These are phyloP conservation scores for Heterochromis multidens DNA, from an alignment of 2,113 vertebrate genomes.

Conservation along the genomic window DNA sequence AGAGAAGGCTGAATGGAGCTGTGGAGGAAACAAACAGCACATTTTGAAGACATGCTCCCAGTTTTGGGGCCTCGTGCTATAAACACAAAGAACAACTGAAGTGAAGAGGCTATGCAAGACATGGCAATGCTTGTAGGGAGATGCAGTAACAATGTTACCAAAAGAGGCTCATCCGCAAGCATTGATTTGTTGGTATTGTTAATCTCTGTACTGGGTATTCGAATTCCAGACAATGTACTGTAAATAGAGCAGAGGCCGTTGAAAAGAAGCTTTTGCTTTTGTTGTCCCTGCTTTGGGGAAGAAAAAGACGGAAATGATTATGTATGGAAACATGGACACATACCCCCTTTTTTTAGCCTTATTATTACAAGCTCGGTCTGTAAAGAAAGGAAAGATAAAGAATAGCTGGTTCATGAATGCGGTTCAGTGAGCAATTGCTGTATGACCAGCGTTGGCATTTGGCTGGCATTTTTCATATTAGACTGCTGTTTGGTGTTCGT, in stretches of 20 bases:
- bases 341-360: not conserved
- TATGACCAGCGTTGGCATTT: constrained; percentile 33
- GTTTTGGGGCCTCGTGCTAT: constrained; percentile 9
- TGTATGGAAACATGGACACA: not conserved
- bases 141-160: constrained; percentile 32
- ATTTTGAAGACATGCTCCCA: constrained; percentile 41
- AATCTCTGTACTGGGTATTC: constrained; percentile 41
- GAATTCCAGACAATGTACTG: constrained; percentile 15
- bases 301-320: not conserved
- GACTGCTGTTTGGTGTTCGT: constrained; percentile 3
- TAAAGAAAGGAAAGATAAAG: not conserved
- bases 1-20: constrained; percentile 27
- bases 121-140: constrained; percentile 23
- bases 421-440: constrained; percentile 26
- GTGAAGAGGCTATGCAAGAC: constrained; percentile 10
- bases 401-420: not conserved
- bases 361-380: not conserved
- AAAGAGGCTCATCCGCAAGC: constrained; percentile 27
- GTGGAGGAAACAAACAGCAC: constrained; percentile 30
- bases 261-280: constrained; percentile 25
- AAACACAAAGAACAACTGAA: constrained; percentile 33
- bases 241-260: constrained; percentile 35
- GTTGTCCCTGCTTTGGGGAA: constrained; percentile 23
- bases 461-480: constrained; percentile 36
- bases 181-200: constrained; percentile 55